Evolutionary conservation across 2,888 invertebrate species (phyloP).

Genomic region (Harpalus rufipes): DNA sequence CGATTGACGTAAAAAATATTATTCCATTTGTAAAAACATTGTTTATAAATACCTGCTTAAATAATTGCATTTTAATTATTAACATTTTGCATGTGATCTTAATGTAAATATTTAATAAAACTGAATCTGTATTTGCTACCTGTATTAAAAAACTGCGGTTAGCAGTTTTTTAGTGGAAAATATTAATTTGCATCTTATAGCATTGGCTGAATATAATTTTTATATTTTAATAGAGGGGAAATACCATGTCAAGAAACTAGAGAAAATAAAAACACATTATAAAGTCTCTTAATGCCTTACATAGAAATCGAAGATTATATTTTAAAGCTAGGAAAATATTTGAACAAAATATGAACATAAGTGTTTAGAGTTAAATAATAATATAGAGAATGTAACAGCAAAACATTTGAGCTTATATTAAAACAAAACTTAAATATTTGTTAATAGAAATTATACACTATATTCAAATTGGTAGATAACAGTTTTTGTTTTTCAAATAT

Average conservation of each 20-base stretch:
- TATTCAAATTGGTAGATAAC: too few species aligned
- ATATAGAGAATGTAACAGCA: too few species aligned
- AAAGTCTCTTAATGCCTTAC: not conserved
- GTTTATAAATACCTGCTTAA: constrained; percentile 3
- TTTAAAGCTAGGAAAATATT: too few species aligned
- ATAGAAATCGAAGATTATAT: too few species aligned
- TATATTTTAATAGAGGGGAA: not conserved
- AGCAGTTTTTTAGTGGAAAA: not conserved
- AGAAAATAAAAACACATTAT: not conserved
- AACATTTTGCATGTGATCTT: not conserved
- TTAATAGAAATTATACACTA: too few species aligned
- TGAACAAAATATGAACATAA: too few species aligned
- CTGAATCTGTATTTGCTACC: not conserved
- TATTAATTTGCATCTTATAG: not conserved
- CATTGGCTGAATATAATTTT: not conserved
- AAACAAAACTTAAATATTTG: too few species aligned
- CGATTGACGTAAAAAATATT: not conserved
- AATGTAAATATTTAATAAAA: not conserved
- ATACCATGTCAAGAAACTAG: not conserved
- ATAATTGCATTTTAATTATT: not conserved
- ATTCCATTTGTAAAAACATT: not conserved
- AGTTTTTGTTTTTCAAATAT: too few species aligned
- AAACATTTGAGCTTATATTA: too few species aligned
- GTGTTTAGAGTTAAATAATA: too few species aligned
- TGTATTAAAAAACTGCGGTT: not conserved